Evolutionary conservation across 2,888 invertebrate species (phyloP).

Genomic region (Mystacides longicornis): DNA sequence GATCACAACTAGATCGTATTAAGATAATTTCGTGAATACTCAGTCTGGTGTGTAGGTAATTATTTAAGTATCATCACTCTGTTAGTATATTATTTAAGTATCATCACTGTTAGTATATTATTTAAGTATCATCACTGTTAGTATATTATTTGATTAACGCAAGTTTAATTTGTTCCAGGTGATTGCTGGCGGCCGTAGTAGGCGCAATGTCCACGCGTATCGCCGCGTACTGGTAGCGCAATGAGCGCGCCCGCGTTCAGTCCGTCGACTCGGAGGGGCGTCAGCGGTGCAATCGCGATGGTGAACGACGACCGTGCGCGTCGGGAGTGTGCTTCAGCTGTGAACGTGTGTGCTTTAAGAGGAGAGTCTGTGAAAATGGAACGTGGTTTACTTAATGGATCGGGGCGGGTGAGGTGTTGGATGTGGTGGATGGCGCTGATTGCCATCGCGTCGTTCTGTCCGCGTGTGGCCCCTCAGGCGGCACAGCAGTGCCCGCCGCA

Average conservation of each 20-base stretch:
- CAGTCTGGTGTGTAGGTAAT: too few relatives aligned
- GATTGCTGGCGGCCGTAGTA: neutral
- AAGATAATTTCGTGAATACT: too few relatives aligned
- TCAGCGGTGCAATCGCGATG: neutral
- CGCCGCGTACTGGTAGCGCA: slow-evolving; percentile 3
- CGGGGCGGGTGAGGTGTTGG: slow-evolving; percentile 31
- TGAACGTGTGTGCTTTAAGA: neutral
- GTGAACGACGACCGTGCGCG: neutral
- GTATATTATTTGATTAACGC: slow-evolving; percentile 3
- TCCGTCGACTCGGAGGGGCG: neutral
- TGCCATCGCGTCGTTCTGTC: slow-evolving; percentile 49
- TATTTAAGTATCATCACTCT: too few relatives aligned
- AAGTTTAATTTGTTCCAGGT: slow-evolving; percentile 9
- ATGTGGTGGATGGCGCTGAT: slow-evolving; percentile 45
- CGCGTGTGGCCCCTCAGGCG: slow-evolving; percentile 43
- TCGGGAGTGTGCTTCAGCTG: neutral
- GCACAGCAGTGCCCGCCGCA: slow-evolving; percentile 70
- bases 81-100: too few relatives aligned
- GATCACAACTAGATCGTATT: too few relatives aligned
- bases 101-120: too few relatives aligned
- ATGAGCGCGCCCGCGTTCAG: slow-evolving; percentile 2
- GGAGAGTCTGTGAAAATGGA: neutral
- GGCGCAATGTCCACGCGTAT: neutral
- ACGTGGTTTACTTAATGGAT: neutral
- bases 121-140: neutral